Base-by-base conservation (phyloP, 2,113 vertebrate species). In the Carollia perspicillata region DNA sequence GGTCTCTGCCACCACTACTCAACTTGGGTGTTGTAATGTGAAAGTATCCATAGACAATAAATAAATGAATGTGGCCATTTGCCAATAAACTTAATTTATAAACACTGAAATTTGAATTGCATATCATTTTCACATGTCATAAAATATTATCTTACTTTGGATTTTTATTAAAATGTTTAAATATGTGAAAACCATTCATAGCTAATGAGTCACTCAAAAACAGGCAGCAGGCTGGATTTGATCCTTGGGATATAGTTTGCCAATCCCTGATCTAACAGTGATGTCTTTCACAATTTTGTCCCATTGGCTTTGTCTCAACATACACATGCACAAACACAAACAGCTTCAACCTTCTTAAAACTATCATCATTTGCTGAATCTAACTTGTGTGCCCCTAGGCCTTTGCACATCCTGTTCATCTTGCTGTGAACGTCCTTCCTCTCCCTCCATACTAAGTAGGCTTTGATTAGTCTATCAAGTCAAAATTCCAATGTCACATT, bases 51-150 rank as follows among this genome's bases (percentile, higher is more conserved):
- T 8, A 37, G 16, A 87, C n/a, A 49, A 78, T 63, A 53, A 74
- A 90, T 30, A 97, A 95, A 40, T 10, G 26, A 90, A 18, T 8
- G 11, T 79, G 72, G 66, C 44, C 37, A 6, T 13, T 13, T 58
- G 90, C 86, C 77, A 95, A 63, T 20, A 37, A 71, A 53, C 49
- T 97, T 77, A 84, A 77, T 65, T 95, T 84, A 33, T 8, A 60
- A 89, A 60, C 13, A 26, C 2, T 28, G 66, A 93, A 71, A 81
- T 93, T 65, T 72, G 53, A 84, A 90, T 44, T 49, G n/a, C 49
- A 18, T 80, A 33, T 66, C 53, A 81, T 92, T 68, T 91, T 84
- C 66, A 71, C 40, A 9, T 66, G 23, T 94, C 88, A 72, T 5
- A 17, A 87, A 93, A 84, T 84, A 80, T 51, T 81, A 37, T 60